Conservation (phyloP, 1,140 invertebrate species). For the Drosophila triauraria region DNA sequence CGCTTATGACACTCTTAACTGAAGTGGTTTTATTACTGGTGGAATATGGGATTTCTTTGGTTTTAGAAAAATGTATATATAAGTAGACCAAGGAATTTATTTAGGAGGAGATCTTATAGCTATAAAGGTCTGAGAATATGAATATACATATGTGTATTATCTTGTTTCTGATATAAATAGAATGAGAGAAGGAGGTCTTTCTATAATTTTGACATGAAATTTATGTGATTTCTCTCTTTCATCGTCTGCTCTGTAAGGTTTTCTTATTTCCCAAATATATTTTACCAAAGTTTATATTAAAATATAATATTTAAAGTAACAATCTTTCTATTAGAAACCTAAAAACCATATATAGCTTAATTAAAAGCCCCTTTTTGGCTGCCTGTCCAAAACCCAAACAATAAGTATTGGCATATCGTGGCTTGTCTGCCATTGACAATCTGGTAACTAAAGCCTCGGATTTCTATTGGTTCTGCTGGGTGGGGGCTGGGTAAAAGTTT, state of each 20-base stretch:
- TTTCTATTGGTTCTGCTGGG: constrained; percentile 11
- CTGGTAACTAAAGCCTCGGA: constrained; percentile 7
- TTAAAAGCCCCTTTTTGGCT: too few species aligned
- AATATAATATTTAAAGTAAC: too few species aligned
- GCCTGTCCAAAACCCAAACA: constrained; percentile 9
- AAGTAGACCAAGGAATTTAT: too few species aligned
- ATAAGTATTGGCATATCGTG: constrained; percentile 16
- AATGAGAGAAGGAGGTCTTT: neutral
- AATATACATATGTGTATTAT: too few species aligned
- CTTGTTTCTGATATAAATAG: too few species aligned
- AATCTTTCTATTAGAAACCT: too few species aligned
- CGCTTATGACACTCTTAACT: constrained; percentile 36
- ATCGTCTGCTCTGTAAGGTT: too few species aligned
- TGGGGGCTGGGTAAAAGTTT: constrained; percentile 38
- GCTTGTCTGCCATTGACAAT: neutral
- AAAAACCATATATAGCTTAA: neutral
- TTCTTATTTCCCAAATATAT: too few species aligned
- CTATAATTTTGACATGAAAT: neutral
- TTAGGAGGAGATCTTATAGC: neutral
- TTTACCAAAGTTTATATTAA: too few species aligned
- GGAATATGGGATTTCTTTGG: too few species aligned
- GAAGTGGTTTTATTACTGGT: constrained; percentile 13
- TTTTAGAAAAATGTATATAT: too few species aligned
- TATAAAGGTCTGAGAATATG: neutral
- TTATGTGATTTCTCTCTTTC: neutral